Base-by-base conservation (phyloP, 1,140 invertebrate genomes). In the Psilanteris sp. region DNA sequence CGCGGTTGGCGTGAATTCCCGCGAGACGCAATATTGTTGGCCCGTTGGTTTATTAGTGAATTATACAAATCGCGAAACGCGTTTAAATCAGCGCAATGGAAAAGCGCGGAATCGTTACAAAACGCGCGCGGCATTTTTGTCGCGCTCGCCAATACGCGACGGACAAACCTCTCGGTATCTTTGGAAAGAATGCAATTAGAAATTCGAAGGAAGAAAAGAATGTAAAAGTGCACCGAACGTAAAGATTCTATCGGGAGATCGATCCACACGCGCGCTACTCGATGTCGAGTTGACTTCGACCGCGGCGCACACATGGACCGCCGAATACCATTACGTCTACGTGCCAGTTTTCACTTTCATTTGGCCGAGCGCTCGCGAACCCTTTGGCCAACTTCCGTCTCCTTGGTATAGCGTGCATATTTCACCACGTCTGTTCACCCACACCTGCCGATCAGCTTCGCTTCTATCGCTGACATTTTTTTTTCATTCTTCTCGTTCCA, bases 331-430 rank as follows among this genome's bases (percentile, higher is more conserved):
- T 57, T 54, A 73, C 66, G 70, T 72, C 76, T 71, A 71, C 72
- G 71, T 78, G 59, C 77, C 55, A 54, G 77, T 78, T 78, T 78
- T 78, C 77, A 78, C 77, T 78, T 78, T 78, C 76, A 55, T 72
- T 62, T 31, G 67, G 57, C 36, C 59, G 52, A 52, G 36, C 61
- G 31, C 46, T 67, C 41, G 70, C 66, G 37, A 66, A 74, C 77
- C 77, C 72, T 79, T 79, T 64, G 64, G 57, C 77, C 62, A 79
- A 79, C 77, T 79, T 79, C 77, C 76, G 76, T 78, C 76, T 78
- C 64, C 75, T 78, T 72, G 70, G 68, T 64, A 68, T 54, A 26
- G 57, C 59, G 57, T 52, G 70, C 70, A 78, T 74, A 78, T 78
- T 78, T 78, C 59, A 66, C 39, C 8, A 22, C 24, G 37, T 16